Base-by-base conservation (phyloP, 2,797 vertebrate genomes). In the Anas flavirostris region DNA sequence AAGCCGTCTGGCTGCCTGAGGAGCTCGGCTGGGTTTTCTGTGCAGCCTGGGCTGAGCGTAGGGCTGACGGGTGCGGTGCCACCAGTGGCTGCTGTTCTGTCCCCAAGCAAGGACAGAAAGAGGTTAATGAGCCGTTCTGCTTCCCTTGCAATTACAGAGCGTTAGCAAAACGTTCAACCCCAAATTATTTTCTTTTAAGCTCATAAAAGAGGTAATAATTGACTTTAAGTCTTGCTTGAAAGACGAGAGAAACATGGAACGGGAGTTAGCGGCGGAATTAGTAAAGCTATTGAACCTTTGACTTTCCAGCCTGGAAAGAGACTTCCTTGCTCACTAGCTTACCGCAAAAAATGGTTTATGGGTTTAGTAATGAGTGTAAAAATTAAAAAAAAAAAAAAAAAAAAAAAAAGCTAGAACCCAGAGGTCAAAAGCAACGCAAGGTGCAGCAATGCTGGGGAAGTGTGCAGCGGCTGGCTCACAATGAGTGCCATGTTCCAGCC, bases 261-360 rank as follows among this genome's bases (percentile, higher is more conserved):
- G 48, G 84, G 74, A 84, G 72, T 50, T 37, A 28, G 80, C n/a
- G 75, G 63, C 43, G 59, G 37, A 82, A 75, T 14, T 41, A 67
- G 43, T 3, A 19, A 89, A 28, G 78, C 35, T 37, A 58, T 59
- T 50, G 53, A 46, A 52, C 10, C 78, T 85, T 79, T 92, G 85
- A 93, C 91, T 70, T 64, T 93, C 41, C 78, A 94, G 86, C 82
- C 72, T 92, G 76, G 88, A 96, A 91, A 48, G 91, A 91, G 81
- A 90, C 31, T 59, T 87, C 94, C 94, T 97, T 94, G 91, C 94
- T 96, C 91, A 89, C 73, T 83, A 93, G 67, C 81, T 93, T 67
- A 78, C 79, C 43, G 37, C 19, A 83, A 62, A 94, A 37, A 3
- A 52, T 87, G 88, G 76, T 95, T 92, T 94, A 94, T 86, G 84